These are phyloP conservation scores for Melanotaenia pygmaea DNA, from an alignment of 2,797 vertebrate genomes.

Conservation along the genomic window DNA sequence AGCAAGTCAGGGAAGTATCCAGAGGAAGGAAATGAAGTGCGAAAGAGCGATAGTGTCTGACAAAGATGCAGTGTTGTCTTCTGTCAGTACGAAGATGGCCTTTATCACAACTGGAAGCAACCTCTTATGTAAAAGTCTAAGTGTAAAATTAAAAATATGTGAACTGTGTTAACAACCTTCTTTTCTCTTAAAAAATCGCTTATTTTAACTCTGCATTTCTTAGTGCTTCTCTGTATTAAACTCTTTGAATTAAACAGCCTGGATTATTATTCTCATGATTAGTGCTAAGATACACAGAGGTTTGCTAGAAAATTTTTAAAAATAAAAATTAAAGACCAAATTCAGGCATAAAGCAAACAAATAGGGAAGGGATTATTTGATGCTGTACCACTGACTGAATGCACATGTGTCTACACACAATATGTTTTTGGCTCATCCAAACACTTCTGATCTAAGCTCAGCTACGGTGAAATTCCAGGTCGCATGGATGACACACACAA, in stretches of 20 bases:
- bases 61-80: constrained; percentile 62
- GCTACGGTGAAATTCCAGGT: neutral
- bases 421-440: neutral
- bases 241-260: neutral
- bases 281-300: neutral
- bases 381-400: neutral
- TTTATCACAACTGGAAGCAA: constrained; percentile 69
- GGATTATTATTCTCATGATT: neutral
- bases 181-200: constrained; percentile 14
- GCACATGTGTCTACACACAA: neutral
- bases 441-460: neutral
- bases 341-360: neutral
- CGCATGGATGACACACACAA: neutral
- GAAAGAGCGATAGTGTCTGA: constrained; percentile 59
- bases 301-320: neutral
- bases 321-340: neutral
- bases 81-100: constrained; percentile 54
- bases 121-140: constrained; percentile 47
- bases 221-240: neutral
- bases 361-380: neutral
- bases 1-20: constrained; percentile 36
- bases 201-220: neutral
- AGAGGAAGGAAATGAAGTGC: constrained; percentile 64
- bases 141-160: constrained; percentile 48
- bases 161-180: constrained; percentile 26